Percentiles rank a stretch among this genome's conserved stretches.
Conservation (phyloP, 2,797 vertebrate genomes). For the Rhinophrynus dorsalis region DNA sequence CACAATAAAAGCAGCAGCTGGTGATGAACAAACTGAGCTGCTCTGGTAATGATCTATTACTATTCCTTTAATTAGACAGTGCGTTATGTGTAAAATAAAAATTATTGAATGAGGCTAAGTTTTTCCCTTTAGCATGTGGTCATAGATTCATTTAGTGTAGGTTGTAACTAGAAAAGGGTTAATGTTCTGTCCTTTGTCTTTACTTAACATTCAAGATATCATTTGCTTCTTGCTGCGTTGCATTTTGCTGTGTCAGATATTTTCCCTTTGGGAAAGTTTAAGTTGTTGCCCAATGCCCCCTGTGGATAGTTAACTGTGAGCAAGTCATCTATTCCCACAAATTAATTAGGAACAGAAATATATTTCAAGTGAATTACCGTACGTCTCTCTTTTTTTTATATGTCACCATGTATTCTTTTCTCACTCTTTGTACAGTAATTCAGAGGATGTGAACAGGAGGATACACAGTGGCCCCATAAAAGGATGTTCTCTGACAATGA, state of each 20-base stretch:
- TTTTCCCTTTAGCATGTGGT: too few species aligned
- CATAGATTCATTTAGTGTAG: too few species aligned
- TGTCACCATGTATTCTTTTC: not conserved
- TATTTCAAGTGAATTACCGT: conserved; percentile 37
- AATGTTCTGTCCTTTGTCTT: conserved; percentile 2
- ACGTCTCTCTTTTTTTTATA: conserved; percentile 1
- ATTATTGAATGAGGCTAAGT: too few species aligned
- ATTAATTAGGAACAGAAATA: conserved; percentile 36
- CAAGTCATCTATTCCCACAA: conserved; percentile 37
- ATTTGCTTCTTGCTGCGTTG: conserved; percentile 56
- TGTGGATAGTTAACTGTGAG: conserved; percentile 45
- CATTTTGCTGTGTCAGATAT: conserved; percentile 45
- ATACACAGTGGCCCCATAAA: conserved; percentile 12
- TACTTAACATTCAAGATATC: conserved; percentile 34
- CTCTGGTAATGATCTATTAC: too few species aligned
- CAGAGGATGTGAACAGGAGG: conserved; percentile 1
- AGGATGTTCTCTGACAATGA: not conserved
- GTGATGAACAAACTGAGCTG: too few species aligned
- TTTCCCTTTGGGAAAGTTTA: conserved; percentile 53
- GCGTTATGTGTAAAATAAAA: too few species aligned
- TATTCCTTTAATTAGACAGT: too few species aligned
- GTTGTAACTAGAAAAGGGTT: too few species aligned
- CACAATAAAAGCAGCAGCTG: too few species aligned
- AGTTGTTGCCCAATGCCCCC: conserved; percentile 32
- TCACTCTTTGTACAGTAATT: not conserved